phyloP scores from a whole-genome alignment of 2,888 invertebrate species.

The Ormia ochracea region DNA sequence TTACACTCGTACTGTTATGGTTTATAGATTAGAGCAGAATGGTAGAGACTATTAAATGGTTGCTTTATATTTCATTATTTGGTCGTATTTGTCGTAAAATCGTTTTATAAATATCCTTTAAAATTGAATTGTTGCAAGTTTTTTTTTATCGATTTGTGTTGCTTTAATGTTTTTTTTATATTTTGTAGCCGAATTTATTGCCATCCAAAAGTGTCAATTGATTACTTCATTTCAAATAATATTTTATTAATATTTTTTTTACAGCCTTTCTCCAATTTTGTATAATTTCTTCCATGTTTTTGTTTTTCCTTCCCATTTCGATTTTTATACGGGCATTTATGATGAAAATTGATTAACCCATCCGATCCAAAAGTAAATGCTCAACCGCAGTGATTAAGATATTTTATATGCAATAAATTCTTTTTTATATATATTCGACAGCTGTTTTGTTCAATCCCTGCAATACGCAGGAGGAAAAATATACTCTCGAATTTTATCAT shows the following conservation, averaged over 20 bases:
- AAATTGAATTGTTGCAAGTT: background rate
- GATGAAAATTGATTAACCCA: background rate
- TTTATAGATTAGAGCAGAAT: background rate
- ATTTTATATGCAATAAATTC: background rate
- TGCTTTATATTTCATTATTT: background rate
- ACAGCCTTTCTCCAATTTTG: background rate
- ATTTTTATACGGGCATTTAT: background rate
- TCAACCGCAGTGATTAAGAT: background rate
- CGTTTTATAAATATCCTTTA: background rate
- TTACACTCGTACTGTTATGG: background rate
- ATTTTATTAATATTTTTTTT: background rate
- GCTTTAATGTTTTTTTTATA: background rate
- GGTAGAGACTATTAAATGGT: background rate
- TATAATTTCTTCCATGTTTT: background rate
- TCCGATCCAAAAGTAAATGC: background rate
- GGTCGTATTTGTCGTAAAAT: background rate
- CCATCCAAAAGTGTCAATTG: slow-evolving; percentile 4
- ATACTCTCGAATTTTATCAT: background rate
- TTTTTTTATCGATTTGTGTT: background rate
- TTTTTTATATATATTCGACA: background rate
- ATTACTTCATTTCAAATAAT: slow-evolving; percentile 4
- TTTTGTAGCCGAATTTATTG: background rate
- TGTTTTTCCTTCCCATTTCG: background rate
- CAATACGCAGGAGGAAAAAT: background rate
- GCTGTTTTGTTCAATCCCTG: background rate